Evolutionary conservation across 2,888 invertebrate genomes (phyloP).

Genomic region (Phoenoteleia sp.): DNA sequence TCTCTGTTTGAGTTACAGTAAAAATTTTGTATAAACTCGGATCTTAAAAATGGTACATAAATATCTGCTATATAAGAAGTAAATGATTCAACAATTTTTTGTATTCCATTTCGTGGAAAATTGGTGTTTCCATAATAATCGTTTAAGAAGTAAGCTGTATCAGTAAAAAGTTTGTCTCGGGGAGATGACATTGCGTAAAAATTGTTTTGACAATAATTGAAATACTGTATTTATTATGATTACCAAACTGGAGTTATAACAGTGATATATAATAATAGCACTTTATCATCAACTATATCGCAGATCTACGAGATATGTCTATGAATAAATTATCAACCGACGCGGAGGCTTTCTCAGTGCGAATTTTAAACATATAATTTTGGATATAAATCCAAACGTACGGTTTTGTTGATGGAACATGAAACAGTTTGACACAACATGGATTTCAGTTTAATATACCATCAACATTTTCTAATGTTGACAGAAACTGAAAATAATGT

Average conservation of each 20-base stretch:
- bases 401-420: no score
- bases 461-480: no score
- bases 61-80: constrained; percentile 12
- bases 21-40: neutral
- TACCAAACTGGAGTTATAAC: neutral
- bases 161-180: neutral
- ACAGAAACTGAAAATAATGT: no score
- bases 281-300: neutral
- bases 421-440: no score
- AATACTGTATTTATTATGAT: neutral
- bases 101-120: constrained; percentile 34
- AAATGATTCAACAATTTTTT: constrained; percentile 19
- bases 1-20: neutral
- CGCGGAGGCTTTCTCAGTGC: neutral
- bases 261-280: no score
- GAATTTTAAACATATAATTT: neutral
- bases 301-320: neutral
- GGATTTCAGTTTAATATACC: no score
- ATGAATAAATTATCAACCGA: neutral
- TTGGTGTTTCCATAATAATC: constrained; percentile 3
- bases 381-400: neutral
- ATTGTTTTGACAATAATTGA: neutral
- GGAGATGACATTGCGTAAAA: neutral
- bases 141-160: constrained; percentile 5
- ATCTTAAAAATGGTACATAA: constrained; percentile 29